Base-by-base conservation (phyloP, 2,888 invertebrate genomes). In the Mayetiola destructor region DNA sequence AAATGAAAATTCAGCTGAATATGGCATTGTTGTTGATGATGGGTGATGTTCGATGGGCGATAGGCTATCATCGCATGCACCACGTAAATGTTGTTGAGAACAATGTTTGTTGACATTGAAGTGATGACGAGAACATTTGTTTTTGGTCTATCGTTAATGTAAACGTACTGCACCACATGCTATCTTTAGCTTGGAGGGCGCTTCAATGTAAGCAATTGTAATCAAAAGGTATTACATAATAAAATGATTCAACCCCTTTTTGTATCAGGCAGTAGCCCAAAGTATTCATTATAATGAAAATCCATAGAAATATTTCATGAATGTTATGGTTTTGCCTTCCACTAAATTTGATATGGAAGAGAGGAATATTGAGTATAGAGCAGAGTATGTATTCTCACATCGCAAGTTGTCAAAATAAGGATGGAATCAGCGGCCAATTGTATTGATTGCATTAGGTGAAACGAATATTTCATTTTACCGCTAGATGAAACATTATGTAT, bases 101-200 rank as follows among this genome's bases (percentile, higher is more conserved):
- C n/a, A n/a, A n/a, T n/a, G n/a, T n/a, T n/a, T n/a, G 58, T 52
- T 10, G 1, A 27, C 9, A 20, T 37, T n/a, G 23, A 36, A 12
- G 55, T 36, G 39, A 56, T 56, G 56, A 56, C 39, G 56, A 40
- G 42, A 56, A 39, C 56, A 56, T 56, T 56, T 56, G 56, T 56
- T 56, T 23, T 32, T 32, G 42, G 40, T 56, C 16, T 21, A 29
- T 56, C 29, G 30, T 53, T 53, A 16, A 27, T 48, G 23, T 48
- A 23, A 48, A 27, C 48, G 27, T 48, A 27, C n/a, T 23, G 27
- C 29, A 27, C 48, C 48, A 48, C 48, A 48, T 48, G 48, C 48
- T 48, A 23, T 3, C n/a, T 32, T 20, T 53, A 4, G 23, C 12
- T 42, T n/a, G n/a, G n/a, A n/a, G n/a, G n/a, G n/a, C n/a, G n/a